These are phyloP conservation scores for Mohoua ochrocephala DNA, from an alignment of 2,113 vertebrate species.

Conservation along the genomic window DNA sequence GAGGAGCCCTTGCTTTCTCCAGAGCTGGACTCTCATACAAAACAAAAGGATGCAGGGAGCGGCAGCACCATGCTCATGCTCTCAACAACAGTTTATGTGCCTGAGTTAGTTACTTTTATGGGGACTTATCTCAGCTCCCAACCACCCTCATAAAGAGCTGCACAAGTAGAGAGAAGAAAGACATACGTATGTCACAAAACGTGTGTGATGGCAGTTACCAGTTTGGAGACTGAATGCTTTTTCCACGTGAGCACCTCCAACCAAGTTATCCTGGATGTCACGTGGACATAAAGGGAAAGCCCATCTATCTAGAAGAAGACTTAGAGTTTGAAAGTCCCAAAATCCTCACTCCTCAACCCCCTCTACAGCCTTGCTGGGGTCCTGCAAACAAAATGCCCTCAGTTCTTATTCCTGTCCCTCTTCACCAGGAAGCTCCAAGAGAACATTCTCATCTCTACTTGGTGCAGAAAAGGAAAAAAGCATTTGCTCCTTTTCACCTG, in stretches of 20 bases:
- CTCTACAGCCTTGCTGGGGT: neutral
- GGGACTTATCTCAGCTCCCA: neutral
- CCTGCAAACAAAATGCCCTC: neutral
- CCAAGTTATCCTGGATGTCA: neutral
- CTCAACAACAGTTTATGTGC: neutral
- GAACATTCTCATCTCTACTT: neutral
- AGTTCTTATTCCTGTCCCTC: neutral
- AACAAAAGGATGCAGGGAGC: neutral
- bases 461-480: neutral
- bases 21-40: neutral
- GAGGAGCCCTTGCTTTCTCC: neutral
- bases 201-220: neutral
- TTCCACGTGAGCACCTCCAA: neutral
- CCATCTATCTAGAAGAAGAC: neutral
- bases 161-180: neutral
- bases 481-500: neutral
- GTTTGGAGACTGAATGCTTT: neutral
- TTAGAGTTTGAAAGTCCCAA: neutral
- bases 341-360: neutral
- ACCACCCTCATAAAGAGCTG: neutral
- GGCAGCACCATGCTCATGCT: neutral
- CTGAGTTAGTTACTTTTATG: neutral
- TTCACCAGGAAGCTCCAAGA: neutral
- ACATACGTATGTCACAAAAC: neutral
- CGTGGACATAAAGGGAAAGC: neutral